A percentile compares a stretch with the other conserved stretches of the same genome.
Conservation (phyloP, 2,797 vertebrate genomes). For the Rhinichthys osculus region DNA sequence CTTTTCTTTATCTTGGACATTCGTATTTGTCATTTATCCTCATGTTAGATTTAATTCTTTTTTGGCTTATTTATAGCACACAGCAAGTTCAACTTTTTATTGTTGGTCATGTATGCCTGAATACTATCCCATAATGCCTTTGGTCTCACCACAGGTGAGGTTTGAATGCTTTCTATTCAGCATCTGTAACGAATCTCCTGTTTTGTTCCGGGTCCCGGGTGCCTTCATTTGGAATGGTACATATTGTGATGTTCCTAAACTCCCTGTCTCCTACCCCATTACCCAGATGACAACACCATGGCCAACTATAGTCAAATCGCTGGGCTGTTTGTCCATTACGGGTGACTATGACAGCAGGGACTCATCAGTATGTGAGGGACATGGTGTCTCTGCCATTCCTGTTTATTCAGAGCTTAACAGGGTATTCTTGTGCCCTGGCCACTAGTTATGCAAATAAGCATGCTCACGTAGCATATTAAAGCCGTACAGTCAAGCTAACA, state of each 20-base stretch:
- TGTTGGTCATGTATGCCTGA: slow-evolving; percentile 9
- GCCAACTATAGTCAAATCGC: slow-evolving; percentile 18
- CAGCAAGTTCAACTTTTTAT: slow-evolving; percentile 36
- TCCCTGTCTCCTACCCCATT: slow-evolving; percentile 50
- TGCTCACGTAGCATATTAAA: slow-evolving; percentile 20
- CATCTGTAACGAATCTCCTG: slow-evolving; percentile 2
- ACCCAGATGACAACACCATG: slow-evolving; percentile 31
- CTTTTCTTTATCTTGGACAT: no score
- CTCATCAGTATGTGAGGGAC: slow-evolving; percentile 30
- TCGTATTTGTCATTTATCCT: background rate
- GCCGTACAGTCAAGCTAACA: slow-evolving; percentile 18
- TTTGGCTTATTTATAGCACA: slow-evolving; percentile 33
- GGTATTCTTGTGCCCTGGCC: slow-evolving; percentile 38
- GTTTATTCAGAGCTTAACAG: slow-evolving; percentile 42
- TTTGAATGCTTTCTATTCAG: slow-evolving; percentile 16
- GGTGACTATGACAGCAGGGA: slow-evolving; percentile 6
- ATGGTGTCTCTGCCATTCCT: slow-evolving; percentile 9
- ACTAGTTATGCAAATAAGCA: slow-evolving; percentile 49
- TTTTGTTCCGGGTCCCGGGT: background rate
- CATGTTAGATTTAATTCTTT: slow-evolving; percentile 8
- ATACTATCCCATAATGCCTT: slow-evolving; percentile 12
- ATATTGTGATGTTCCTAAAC: slow-evolving; percentile 39
- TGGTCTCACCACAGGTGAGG: slow-evolving; percentile 1
- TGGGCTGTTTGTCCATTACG: slow-evolving; percentile 29
- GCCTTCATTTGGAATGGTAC: slow-evolving; percentile 7